These are phyloP conservation scores for Ifrita kowaldi DNA, from an alignment of 2,113 vertebrate genomes.

Conservation along the genomic window DNA sequence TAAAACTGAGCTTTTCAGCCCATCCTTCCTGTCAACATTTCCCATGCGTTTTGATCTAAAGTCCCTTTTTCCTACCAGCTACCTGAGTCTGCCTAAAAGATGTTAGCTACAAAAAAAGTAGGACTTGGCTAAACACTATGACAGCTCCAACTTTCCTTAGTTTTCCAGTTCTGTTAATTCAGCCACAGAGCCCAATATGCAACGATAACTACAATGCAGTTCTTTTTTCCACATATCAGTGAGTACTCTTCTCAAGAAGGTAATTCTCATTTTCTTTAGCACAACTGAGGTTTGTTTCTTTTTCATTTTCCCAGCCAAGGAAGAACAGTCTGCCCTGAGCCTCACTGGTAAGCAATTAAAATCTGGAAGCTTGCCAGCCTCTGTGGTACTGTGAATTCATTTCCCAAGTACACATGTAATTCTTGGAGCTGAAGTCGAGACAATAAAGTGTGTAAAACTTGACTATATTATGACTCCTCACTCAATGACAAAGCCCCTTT, in stretches of 20 bases:
- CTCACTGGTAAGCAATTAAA: slow-evolving; percentile 54
- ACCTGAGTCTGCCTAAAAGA: not conserved
- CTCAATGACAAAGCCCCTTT: not conserved
- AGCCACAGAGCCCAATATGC: not conserved
- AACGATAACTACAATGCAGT: not conserved
- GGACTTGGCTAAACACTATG: not conserved
- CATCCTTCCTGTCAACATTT: not conserved
- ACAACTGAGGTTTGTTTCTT: slow-evolving; percentile 3
- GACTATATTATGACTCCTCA: slow-evolving; percentile 35
- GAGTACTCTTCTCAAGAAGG: not conserved
- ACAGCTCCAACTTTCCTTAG: not conserved
- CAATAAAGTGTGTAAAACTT: slow-evolving; percentile 55
- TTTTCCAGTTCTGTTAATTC: not conserved
- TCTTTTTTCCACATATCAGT: not conserved
- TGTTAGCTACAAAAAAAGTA: not conserved
- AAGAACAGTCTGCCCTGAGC: slow-evolving; percentile 10
- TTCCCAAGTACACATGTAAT: slow-evolving; percentile 52
- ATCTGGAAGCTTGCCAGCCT: slow-evolving; percentile 46
- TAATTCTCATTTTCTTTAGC: slow-evolving; percentile 14
- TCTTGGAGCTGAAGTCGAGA: slow-evolving; percentile 28
- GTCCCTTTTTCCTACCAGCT: not conserved
- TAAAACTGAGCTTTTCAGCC: not conserved
- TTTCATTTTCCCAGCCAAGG: not conserved
- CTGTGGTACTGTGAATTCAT: slow-evolving; percentile 41
- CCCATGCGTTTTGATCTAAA: not conserved